Evolutionary conservation across 1,140 invertebrate genomes (phyloP), one percentile per base, ranked within the genome.

Genomic region (Drosophila busckii): DNA sequence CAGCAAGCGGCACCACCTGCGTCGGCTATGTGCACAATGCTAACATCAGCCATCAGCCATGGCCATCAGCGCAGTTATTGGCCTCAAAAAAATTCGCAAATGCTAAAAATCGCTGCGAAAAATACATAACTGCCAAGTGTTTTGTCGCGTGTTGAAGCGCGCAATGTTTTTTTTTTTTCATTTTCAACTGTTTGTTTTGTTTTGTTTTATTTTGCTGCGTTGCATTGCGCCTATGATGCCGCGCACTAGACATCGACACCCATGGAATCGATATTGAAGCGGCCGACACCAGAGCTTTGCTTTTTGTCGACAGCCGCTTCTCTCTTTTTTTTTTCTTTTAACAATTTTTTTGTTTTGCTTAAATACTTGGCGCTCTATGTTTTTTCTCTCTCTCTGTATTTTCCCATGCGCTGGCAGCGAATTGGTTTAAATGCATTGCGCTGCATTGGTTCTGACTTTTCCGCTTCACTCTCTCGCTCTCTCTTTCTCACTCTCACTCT

Each of bases 31-130:
- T n/a, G n/a, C 17, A 23, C 38, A 41, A 1, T 23, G 12, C 4
- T 5, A 8, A 2, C 35, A 22, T 3, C 13, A 3, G n/a, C n/a
- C 71, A 71, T 54, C 66, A 68, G 52, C 75, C 73, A 80, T 68
- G 73, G 73, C 68, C 73, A 80, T 80, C 73, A 60, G 38, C 73
- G 68, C 64, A 69, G 73, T 69, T 78, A 78, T 82, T 78, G 73
- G 73, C 73, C 73, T 80, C 73, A 69, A 78, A 78, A 65, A 64
- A 66, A 80, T 53, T 68, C 38, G 73, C 68, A 65, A 78, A 80
- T 78, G 75, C 64, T 78, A 78, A 76, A 76, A 75, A 76, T 61
- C 53, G 48, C 52, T 42, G 41, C 46, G 37, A 62, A 52, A 64
- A 62, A 66, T 63, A 59, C 37, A 42, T 29, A 41, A 58, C 68